phyloP scores from a whole-genome alignment of 1,140 invertebrate species.

The Marisa cornuarietis region DNA sequence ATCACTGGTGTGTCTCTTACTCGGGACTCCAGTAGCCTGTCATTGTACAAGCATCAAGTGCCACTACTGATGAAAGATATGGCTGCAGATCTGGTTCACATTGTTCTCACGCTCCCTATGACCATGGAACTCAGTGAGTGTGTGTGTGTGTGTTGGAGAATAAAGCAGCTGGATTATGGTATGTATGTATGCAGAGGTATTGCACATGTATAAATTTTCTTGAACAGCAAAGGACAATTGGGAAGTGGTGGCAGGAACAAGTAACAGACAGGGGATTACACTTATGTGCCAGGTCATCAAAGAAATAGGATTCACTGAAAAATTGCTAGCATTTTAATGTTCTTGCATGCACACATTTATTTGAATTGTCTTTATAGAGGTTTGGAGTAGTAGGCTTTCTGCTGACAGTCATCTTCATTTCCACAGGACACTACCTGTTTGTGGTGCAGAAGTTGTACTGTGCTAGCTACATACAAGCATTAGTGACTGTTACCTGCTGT shows the following conservation, averaged over 20 bases:
- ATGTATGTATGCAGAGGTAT: neutral
- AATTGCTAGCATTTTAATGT: too few species aligned
- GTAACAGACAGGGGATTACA: too few species aligned
- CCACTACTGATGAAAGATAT: conserved; percentile 87
- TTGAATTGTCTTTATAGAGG: too few species aligned
- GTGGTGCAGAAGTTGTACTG: conserved; percentile 89
- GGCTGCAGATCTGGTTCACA: conserved; percentile 83
- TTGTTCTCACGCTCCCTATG: conserved; percentile 84
- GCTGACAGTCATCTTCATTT: conserved; percentile 18
- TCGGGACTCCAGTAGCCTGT: conserved; percentile 46
- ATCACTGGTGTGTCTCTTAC: conserved; percentile 59
- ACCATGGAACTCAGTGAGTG: conserved; percentile 84
- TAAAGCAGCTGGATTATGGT: neutral
- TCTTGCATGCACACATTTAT: too few species aligned
- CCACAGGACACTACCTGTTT: conserved; percentile 84
- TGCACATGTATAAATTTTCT: neutral
- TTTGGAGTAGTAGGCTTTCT: neutral
- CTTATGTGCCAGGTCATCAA: too few species aligned
- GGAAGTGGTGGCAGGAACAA: neutral
- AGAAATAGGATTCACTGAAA: too few species aligned
- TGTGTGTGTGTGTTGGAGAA: neutral
- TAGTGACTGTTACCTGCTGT: conserved; percentile 77
- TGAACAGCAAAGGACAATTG: neutral
- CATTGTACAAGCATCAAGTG: conserved; percentile 73
- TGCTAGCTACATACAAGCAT: conserved; percentile 86